Conservation (phyloP, 2,888 invertebrate species). For the Prenolepis imparis region DNA sequence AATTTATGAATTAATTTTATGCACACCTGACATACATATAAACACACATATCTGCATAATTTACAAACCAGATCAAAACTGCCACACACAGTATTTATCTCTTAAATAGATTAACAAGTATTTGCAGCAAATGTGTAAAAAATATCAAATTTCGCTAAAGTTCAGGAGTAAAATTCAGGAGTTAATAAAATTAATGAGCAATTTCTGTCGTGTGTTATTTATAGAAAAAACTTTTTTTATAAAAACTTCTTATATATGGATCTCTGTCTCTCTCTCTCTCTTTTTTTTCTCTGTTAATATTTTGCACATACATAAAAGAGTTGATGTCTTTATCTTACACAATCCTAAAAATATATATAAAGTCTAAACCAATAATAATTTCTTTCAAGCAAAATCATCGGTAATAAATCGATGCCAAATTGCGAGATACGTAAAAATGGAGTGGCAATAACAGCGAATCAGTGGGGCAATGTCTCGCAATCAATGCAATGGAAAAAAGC, state of each 20-base stretch:
- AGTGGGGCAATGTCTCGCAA: background rate
- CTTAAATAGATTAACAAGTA: background rate
- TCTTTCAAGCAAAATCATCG: background rate
- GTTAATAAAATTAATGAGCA: background rate
- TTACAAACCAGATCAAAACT: constrained; percentile 20
- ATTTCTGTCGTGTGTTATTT: background rate
- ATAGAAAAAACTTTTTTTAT: background rate
- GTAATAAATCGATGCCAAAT: background rate
- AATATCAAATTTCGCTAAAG: background rate
- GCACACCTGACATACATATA: background rate
- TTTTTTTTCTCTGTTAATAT: background rate
- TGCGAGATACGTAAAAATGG: background rate
- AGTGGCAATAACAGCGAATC: background rate
- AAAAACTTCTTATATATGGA: background rate
- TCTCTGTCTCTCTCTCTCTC: background rate
- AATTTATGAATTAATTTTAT: constrained; percentile 39
- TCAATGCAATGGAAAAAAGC: constrained; percentile 10
- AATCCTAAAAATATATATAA: background rate
- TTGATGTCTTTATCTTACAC: background rate
- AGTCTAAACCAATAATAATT: background rate
- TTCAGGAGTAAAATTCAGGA: background rate
- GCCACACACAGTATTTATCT: constrained; percentile 14
- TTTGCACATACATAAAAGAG: background rate
- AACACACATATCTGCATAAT: background rate
- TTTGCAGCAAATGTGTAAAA: background rate